phyloP scores from a whole-genome alignment of 2,888 invertebrate genomes.

The Brachynemurus nebulosus region DNA sequence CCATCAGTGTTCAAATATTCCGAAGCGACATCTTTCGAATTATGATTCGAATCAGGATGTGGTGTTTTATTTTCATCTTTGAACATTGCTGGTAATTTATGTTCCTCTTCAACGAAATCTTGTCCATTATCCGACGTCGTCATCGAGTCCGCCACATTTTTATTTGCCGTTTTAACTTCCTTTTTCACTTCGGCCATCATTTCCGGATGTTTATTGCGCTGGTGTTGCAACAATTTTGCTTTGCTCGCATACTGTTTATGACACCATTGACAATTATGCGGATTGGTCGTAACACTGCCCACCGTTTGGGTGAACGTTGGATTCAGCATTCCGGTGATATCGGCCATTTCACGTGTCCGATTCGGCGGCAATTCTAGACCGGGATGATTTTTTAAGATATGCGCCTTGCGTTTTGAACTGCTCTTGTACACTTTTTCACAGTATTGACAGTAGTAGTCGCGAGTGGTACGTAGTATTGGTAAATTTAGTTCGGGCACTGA shows the following conservation, averaged over 20 bases:
- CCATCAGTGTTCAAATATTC: conserved; percentile 4
- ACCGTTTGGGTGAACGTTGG: conserved; percentile 53
- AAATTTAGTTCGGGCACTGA: conserved; percentile 59
- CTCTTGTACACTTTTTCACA: conserved; percentile 77
- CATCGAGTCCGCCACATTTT: not conserved
- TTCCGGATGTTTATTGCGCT: conserved; percentile 46
- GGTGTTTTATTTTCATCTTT: conserved; percentile 1
- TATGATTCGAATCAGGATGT: not conserved
- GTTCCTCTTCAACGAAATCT: not conserved
- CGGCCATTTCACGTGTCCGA: conserved; percentile 23
- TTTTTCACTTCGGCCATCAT: conserved; percentile 26
- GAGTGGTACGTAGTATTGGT: conserved; percentile 61
- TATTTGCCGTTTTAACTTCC: not conserved
- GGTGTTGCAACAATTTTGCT: conserved; percentile 55
- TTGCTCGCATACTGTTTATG: conserved; percentile 79
- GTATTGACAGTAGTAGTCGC: conserved; percentile 71
- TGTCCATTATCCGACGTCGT: not conserved
- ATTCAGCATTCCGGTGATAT: conserved; percentile 33
- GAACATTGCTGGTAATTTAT: too few species aligned
- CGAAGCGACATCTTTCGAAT: not conserved
- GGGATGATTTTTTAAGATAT: conserved; percentile 72
- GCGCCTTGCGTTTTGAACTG: conserved; percentile 69
- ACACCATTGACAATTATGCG: conserved; percentile 64
- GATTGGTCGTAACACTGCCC: conserved; percentile 55
- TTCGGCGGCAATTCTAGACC: conserved; percentile 51